These are phyloP conservation scores for Cataglyphis cursor DNA, from an alignment of 2,888 invertebrate species.

Conservation along the genomic window DNA sequence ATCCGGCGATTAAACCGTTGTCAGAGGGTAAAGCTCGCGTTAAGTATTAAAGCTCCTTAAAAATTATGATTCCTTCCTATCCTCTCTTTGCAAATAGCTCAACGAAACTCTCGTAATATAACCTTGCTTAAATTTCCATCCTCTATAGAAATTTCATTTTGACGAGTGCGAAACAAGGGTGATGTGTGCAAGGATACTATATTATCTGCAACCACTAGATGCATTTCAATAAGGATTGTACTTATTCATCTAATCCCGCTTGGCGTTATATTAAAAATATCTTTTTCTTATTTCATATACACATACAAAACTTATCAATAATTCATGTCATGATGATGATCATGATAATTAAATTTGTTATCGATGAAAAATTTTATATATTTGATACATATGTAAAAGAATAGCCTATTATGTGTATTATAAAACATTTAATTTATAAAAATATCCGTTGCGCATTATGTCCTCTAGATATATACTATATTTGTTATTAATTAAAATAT, in stretches of 20 bases:
- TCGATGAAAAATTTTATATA: not conserved
- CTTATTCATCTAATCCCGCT: constrained; percentile 32
- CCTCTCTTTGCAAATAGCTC: constrained; percentile 54
- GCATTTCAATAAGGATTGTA: constrained; percentile 46
- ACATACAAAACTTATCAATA: not conserved
- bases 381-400: not conserved
- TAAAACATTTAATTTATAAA: constrained; percentile 1
- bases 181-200: constrained; percentile 35
- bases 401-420: not conserved
- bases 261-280: constrained; percentile 37
- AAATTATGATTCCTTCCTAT: constrained; percentile 59
- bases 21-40: constrained; percentile 39
- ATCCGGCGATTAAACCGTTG: constrained; percentile 64
- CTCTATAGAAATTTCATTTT: constrained; percentile 56
- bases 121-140: constrained; percentile 52
- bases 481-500: constrained; percentile 9
- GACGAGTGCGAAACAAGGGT: constrained; percentile 53
- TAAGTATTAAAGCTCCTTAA: constrained; percentile 56
- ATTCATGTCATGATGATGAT: not conserved
- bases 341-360: not conserved
- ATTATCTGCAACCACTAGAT: constrained; percentile 39
- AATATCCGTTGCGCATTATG: not conserved
- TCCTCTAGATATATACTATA: not conserved
- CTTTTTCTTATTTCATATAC: not conserved
- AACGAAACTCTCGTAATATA: constrained; percentile 48